A percentile compares a stretch with the other conserved stretches of the same genome.
Evolutionary conservation across 1,140 invertebrate genomes (phyloP).

Genomic region (Nephila pilipes): DNA sequence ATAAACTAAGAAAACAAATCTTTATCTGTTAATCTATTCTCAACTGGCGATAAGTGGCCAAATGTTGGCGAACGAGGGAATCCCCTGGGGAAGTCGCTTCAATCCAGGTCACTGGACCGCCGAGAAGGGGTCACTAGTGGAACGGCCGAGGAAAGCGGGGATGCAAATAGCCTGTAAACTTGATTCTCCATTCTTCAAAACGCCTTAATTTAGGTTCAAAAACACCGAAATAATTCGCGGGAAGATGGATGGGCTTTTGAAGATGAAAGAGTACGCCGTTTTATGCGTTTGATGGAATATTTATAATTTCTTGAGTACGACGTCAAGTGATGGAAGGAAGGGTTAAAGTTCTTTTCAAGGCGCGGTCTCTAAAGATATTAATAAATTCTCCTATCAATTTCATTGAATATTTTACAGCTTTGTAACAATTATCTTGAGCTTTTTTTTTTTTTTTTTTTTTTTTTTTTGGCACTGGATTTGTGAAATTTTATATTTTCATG

Average conservation of each 20-base stretch:
- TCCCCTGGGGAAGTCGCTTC: constrained; percentile 13
- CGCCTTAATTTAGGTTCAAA: constrained; percentile 14
- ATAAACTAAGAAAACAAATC: no score
- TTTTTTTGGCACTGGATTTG: no score
- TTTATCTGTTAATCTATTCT: not conserved
- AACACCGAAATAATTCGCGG: not conserved
- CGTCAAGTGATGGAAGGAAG: not conserved
- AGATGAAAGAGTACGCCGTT: not conserved
- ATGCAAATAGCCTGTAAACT: constrained; percentile 24
- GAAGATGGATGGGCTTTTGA: not conserved
- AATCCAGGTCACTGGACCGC: constrained; percentile 50
- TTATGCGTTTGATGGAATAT: not conserved
- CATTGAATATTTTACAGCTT: not conserved
- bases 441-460: no score
- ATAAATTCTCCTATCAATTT: not conserved
- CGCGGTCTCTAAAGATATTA: not conserved
- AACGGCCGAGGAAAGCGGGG: constrained; percentile 40
- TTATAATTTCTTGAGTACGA: no score
- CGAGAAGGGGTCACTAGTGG: constrained; percentile 45
- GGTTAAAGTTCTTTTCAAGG: not conserved
- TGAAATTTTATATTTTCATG: no score
- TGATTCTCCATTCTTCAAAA: not conserved
- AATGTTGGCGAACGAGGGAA: not conserved
- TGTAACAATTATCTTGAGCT: no score
- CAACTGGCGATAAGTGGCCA: not conserved